Percentiles rank a stretch among this genome's conserved stretches.
Evolutionary conservation across 2,888 invertebrate genomes (phyloP).

Genomic region (Eristalis pertinax): DNA sequence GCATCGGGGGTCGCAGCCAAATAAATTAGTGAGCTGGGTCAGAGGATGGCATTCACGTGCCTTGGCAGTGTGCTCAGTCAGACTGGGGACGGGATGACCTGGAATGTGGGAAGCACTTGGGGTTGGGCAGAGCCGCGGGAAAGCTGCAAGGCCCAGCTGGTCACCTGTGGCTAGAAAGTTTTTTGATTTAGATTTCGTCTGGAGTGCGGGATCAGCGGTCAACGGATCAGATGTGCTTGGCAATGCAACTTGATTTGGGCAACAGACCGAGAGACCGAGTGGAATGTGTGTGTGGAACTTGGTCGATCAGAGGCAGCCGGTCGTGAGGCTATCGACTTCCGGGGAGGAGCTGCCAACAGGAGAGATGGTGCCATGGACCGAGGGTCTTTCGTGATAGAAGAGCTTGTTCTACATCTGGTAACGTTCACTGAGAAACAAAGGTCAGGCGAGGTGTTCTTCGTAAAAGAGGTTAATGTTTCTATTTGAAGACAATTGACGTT

Average conservation of each 20-base stretch:
- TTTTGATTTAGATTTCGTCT: background rate
- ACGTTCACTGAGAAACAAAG: too few species aligned
- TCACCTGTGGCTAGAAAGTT: background rate
- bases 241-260: background rate
- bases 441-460: too few species aligned
- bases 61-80: constrained; percentile 40
- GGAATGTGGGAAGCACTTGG: background rate
- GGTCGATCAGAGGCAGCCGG: too few species aligned
- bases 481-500: too few species aligned
- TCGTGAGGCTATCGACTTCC: too few species aligned
- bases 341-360: too few species aligned
- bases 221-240: background rate
- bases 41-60: constrained; percentile 58
- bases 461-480: too few species aligned
- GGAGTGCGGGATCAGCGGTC: background rate
- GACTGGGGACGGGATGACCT: background rate
- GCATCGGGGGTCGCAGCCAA: constrained; percentile 49
- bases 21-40: constrained; percentile 53
- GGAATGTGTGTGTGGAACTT: background rate
- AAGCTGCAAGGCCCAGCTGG: background rate
- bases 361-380: too few species aligned
- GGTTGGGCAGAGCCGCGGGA: background rate
- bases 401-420: too few species aligned
- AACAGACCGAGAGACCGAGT: background rate
- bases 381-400: too few species aligned